These are phyloP conservation scores for Drosophila kohkoa DNA, from an alignment of 1,140 invertebrate genomes.

Conservation along the genomic window DNA sequence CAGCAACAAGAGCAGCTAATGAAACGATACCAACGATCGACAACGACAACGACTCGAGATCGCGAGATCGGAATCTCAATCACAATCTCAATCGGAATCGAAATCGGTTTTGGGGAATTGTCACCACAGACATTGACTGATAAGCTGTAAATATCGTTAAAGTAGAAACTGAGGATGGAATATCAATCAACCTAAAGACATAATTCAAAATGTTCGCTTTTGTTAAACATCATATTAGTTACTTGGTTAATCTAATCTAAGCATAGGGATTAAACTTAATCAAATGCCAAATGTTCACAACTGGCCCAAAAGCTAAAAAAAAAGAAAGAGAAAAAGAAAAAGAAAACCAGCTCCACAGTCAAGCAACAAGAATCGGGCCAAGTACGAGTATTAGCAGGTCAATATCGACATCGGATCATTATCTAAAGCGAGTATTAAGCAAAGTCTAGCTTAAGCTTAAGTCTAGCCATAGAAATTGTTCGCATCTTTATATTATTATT, in stretches of 20 bases:
- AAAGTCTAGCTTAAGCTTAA: conserved; percentile 15
- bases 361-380: conserved; percentile 20
- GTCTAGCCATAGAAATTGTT: conserved; percentile 36
- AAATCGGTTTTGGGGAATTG: not conserved
- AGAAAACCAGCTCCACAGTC: conserved; percentile 26
- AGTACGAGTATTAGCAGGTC: conserved; percentile 66
- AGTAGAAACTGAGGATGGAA: not conserved
- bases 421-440: conserved; percentile 51
- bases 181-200: not conserved
- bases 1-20: conserved; percentile 69
- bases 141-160: conserved; percentile 68
- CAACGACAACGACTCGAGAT: not conserved
- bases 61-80: not conserved
- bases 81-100: not conserved
- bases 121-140: conserved; percentile 52
- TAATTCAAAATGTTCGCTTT: conserved; percentile 15
- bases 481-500: not conserved
- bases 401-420: conserved; percentile 31
- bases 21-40: conserved; percentile 30
- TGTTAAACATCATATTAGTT: conserved; percentile 23
- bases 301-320: conserved; percentile 21
- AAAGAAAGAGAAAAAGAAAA: too few relatives aligned
- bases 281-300: conserved; percentile 59
- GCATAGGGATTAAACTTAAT: conserved; percentile 30
- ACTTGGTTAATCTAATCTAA: conserved; percentile 26